phyloP scores from a whole-genome alignment of 2,797 vertebrate genomes.

The Numenius phaeopus region DNA sequence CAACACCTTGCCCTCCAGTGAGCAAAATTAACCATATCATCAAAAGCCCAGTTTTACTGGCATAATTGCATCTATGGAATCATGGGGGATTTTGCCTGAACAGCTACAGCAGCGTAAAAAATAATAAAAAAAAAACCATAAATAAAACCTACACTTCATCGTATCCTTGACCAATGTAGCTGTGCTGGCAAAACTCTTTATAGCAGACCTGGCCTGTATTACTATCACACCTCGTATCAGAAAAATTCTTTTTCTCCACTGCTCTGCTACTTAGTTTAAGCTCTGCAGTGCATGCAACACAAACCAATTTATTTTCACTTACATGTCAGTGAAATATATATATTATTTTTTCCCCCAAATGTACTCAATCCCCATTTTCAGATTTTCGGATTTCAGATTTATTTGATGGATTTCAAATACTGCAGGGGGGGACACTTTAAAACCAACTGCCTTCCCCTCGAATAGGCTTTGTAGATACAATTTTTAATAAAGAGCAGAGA shows the following conservation, averaged over 20 bases:
- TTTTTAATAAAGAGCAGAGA: neutral
- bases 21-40: slow-evolving; percentile 65
- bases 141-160: neutral
- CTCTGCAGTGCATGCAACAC: neutral
- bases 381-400: neutral
- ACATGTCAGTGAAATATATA: neutral
- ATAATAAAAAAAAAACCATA: neutral
- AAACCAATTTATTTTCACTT: neutral
- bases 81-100: slow-evolving; percentile 58
- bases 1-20: slow-evolving; percentile 47
- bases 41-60: slow-evolving; percentile 67
- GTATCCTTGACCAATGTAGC: neutral
- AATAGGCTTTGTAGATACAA: neutral
- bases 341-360: neutral
- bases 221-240: neutral
- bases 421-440: neutral
- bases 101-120: neutral
- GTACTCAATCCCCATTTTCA: neutral
- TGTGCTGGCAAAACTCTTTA: neutral
- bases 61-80: slow-evolving; percentile 32
- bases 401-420: neutral
- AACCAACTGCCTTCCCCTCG: neutral
- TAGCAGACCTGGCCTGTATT: neutral
- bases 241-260: neutral
- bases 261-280: neutral